phyloP scores from a whole-genome alignment of 2,113 vertebrate genomes.

The Halcyon malimbica region DNA sequence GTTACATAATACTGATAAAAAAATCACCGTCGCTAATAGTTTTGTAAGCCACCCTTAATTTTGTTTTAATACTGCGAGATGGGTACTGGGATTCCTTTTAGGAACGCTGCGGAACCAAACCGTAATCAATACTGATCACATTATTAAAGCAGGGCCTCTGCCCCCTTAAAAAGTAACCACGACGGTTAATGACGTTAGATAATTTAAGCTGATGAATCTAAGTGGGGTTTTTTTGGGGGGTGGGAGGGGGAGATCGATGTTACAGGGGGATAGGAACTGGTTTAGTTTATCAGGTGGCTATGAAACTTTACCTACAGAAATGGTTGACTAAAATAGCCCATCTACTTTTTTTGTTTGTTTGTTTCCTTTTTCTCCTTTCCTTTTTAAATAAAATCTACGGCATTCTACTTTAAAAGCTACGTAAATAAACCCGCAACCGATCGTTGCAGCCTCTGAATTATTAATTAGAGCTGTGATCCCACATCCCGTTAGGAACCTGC shows the following conservation, averaged over 20 bases:
- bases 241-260: not conserved
- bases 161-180: slow-evolving; percentile 1
- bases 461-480: slow-evolving; percentile 71
- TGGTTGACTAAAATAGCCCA: slow-evolving; percentile 70
- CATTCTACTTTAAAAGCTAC: slow-evolving; percentile 72
- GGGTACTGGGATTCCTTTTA: slow-evolving; percentile 20
- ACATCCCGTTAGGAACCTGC: slow-evolving; percentile 66
- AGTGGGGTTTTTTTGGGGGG: not conserved
- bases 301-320: slow-evolving; percentile 69
- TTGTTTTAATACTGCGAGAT: slow-evolving; percentile 50
- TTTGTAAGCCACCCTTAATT: slow-evolving; percentile 73
- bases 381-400: slow-evolving; percentile 69
- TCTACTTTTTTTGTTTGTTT: slow-evolving; percentile 59
- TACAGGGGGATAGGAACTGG: not conserved
- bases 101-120: not conserved
- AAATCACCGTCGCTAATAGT: slow-evolving; percentile 72
- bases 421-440: slow-evolving; percentile 68
- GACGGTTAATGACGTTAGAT: slow-evolving; percentile 18
- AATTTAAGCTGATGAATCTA: not conserved
- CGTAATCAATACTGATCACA: not conserved
- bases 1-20: slow-evolving; percentile 87
- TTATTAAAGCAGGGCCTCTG: slow-evolving; percentile 5
- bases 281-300: slow-evolving; percentile 63
- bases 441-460: slow-evolving; percentile 68
- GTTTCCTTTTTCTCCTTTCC: not conserved